phyloP scores from a whole-genome alignment of 2,797 vertebrate genomes.

The Callimico goeldii region DNA sequence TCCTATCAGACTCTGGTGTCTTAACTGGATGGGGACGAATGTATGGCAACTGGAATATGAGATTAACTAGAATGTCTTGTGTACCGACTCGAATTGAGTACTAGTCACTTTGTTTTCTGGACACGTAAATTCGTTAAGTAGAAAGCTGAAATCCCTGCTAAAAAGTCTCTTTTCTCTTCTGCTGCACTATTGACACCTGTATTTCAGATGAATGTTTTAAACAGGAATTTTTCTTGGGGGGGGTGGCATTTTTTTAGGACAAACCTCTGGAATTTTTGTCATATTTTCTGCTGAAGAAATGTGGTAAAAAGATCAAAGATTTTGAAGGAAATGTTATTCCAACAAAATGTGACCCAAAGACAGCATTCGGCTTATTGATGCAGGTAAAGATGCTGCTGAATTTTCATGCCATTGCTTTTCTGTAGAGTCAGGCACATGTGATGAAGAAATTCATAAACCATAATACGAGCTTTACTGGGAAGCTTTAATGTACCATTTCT shows the following conservation, averaged over 20 bases:
- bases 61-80: neutral
- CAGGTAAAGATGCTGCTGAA: conserved; percentile 75
- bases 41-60: neutral
- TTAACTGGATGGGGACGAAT: neutral
- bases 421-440: neutral
- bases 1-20: neutral
- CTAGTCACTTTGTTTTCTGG: neutral
- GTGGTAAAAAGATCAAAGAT: conserved; percentile 55
- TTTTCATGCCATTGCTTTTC: neutral
- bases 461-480: neutral
- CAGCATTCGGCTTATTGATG: neutral
- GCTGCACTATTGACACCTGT: neutral
- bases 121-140: neutral
- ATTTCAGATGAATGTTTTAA: conserved; percentile 49
- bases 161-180: neutral
- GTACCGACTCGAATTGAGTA: neutral
- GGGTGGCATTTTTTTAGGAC: conserved; percentile 78
- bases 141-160: neutral
- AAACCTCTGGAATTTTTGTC: conserved; percentile 88
- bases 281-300: conserved; percentile 80
- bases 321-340: conserved; percentile 14
- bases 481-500: neutral
- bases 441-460: neutral
- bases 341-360: conserved; percentile 25
- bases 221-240: neutral